Base-by-base conservation (phyloP, 2,888 invertebrate genomes). In the Xestia xanthographa region DNA sequence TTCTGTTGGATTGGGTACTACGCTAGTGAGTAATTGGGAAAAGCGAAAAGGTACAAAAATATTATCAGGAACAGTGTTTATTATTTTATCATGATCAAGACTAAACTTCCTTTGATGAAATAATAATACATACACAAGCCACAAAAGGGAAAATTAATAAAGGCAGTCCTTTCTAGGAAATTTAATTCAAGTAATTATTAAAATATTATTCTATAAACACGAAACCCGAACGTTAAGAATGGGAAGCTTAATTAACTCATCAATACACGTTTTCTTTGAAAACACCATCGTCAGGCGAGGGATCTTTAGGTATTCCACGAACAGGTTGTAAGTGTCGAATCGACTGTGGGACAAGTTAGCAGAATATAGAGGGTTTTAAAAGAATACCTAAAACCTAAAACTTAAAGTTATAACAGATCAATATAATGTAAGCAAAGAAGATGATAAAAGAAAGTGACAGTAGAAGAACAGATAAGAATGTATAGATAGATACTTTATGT, bases 261-360 rank as follows among this genome's bases (percentile, higher is more conserved):
- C 93, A 93, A 94, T 95, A 94, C 91, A 92, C 89, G 89, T 91
- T 93, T 93, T 92, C 92, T 92, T 93, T 92, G 91, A 92, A 91
- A 92, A 90, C 88, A 89, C 89, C 90, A 90, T 87, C 91, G 89
- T 88, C 84, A 89, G 88, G 88, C 82, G 81, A 79, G 83, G 83
- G 89, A 91, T 92, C 90, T 93, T 92, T 91, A 91, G 91, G 89
- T 91, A 89, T 90, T 92, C 85, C 81, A 84, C 86, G 90, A 90
- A 91, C 89, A 91, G 89, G 88, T 90, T 90, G 87, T 88, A 89
- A 91, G 90, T 91, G 89, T 88, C 84, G 87, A 82, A 81, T 75
- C 41, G 66, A 65, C 70, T 82, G 62, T 86, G 90, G 88, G 67
- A 26, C 72, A 90, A 90, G 85, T 77, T 29, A 89, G 12, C 14